These are phyloP conservation scores for Theretra japonica DNA, from an alignment of 2,888 invertebrate species.

Conservation along the genomic window DNA sequence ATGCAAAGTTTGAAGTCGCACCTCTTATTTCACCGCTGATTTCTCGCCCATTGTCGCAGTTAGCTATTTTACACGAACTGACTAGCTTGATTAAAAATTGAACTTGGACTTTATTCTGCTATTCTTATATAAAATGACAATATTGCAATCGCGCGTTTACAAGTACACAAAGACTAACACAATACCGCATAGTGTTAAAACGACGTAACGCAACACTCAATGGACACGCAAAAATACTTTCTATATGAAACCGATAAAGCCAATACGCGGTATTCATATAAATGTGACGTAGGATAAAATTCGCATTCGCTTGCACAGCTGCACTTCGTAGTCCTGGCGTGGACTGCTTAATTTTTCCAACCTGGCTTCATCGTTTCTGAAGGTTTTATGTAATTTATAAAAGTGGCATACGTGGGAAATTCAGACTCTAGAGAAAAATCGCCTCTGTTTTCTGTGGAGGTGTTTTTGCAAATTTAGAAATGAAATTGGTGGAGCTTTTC, in stretches of 20 bases:
- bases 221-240: slow-evolving; percentile 50
- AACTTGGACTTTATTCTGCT: too few species aligned
- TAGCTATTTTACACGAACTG: too few species aligned
- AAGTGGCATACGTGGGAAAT: too few species aligned
- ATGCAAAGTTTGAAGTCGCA: too few species aligned
- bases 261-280: slow-evolving; percentile 59
- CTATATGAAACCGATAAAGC: slow-evolving; percentile 61
- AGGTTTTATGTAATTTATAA: not conserved
- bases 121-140: too few species aligned
- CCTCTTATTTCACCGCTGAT: too few species aligned
- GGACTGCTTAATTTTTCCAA: slow-evolving; percentile 16
- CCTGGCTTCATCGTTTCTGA: not conserved
- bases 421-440: too few species aligned
- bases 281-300: slow-evolving; percentile 53
- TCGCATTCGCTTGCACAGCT: slow-evolving; percentile 35
- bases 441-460: too few species aligned
- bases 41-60: too few species aligned
- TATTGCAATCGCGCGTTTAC: not conserved
- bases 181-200: not conserved
- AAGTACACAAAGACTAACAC: not conserved
- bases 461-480: too few species aligned
- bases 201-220: slow-evolving; percentile 33
- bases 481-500: too few species aligned
- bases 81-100: too few species aligned
- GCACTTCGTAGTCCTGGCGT: not conserved